A percentile compares a stretch with the other conserved stretches of the same genome.
Evolutionary conservation across 2,797 vertebrate species (phyloP).

Genomic region (Choloepus didactylus): DNA sequence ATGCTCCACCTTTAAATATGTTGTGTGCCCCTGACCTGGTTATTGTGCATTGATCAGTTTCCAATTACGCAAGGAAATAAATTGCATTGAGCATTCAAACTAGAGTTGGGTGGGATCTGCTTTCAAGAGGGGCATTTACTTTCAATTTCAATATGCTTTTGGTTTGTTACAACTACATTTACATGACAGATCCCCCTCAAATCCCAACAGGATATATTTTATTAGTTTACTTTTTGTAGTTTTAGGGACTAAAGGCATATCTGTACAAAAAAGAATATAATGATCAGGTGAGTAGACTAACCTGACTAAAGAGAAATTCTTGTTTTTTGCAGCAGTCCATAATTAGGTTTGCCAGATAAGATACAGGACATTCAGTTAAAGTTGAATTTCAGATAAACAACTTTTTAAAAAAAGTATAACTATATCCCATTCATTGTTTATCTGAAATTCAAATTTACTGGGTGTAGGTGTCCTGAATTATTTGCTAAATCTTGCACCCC

Average conservation of each 20-base stretch:
- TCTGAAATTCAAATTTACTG: background rate
- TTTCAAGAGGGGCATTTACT: no score
- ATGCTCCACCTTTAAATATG: no score
- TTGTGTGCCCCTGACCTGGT: no score
- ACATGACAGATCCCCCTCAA: background rate
- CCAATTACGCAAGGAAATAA: no score
- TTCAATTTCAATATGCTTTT: no score
- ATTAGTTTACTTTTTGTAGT: background rate
- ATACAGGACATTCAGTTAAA: background rate
- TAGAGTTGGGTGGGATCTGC: no score
- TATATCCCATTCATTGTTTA: background rate
- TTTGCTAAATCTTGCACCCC: background rate
- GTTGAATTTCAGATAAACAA: background rate
- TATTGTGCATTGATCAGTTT: no score
- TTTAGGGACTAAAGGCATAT: background rate
- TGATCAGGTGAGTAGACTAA: background rate
- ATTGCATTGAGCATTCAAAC: no score
- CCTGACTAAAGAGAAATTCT: background rate
- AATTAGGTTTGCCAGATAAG: background rate
- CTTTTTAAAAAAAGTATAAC: background rate
- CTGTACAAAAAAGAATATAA: background rate
- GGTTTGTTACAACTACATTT: no score
- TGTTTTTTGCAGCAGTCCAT: background rate
- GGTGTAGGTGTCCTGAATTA: background rate
- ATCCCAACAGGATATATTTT: background rate